Percentiles rank a stretch among this genome's conserved stretches.
These are phyloP conservation scores for Polypedilum pembai DNA, from an alignment of 1,140 invertebrate genomes.

Conservation along the genomic window DNA sequence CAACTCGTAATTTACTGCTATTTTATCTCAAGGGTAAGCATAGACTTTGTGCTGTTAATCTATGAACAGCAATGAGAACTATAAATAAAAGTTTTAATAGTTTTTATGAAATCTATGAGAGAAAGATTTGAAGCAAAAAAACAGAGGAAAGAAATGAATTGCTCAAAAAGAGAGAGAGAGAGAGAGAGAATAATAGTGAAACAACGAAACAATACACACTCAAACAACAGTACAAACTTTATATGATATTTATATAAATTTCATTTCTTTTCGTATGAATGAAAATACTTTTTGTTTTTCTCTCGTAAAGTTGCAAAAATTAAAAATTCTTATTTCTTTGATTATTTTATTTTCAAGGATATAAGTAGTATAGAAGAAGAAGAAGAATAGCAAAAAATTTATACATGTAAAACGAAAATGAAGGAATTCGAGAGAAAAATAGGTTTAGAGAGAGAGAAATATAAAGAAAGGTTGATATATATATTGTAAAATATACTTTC, in stretches of 20 bases:
- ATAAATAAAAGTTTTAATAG: too few species aligned
- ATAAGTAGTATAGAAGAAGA: background rate
- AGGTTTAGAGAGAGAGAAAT: too few species aligned
- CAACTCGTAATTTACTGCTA: too few species aligned
- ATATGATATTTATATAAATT: conserved; percentile 13
- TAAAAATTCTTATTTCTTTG: conserved; percentile 14
- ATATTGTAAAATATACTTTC: conserved; percentile 14
- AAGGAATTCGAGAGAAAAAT: too few species aligned
- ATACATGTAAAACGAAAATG: conserved; percentile 22
- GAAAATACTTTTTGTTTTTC: background rate
- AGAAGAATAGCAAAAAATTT: background rate
- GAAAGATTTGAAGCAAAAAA: too few species aligned
- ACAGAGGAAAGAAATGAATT: too few species aligned
- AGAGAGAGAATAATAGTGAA: too few species aligned
- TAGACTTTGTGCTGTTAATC: too few species aligned
- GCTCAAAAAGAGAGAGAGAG: background rate
- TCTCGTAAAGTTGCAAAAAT: background rate
- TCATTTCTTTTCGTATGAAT: conserved; percentile 7
- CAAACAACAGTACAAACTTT: background rate
- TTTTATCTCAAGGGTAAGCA: too few species aligned
- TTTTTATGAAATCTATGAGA: too few species aligned
- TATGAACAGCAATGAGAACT: too few species aligned
- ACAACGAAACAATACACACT: conserved; percentile 33
- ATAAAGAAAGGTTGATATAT: background rate
- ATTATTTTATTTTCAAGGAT: conserved; percentile 6